phyloP scores from a whole-genome alignment of 2,888 invertebrate species.

The Rhingia campestris region DNA sequence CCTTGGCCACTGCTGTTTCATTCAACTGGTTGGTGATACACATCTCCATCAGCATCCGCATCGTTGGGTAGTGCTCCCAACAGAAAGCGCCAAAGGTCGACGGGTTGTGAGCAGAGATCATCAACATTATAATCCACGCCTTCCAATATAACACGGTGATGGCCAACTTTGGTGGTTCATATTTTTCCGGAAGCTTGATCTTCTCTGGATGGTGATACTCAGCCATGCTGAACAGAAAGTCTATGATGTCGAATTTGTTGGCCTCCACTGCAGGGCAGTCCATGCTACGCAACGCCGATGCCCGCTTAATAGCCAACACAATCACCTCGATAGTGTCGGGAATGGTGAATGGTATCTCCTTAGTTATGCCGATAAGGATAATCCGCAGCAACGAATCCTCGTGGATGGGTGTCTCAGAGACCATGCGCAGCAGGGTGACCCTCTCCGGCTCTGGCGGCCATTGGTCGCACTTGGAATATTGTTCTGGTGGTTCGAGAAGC shows the following conservation, averaged over 20 bases:
- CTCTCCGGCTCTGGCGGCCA: conserved; percentile 97
- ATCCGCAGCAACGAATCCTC: conserved; percentile 93
- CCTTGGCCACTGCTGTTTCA: conserved; percentile 85
- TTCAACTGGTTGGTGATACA: conserved; percentile 92
- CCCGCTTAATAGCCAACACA: conserved; percentile 92
- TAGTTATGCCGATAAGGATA: conserved; percentile 88
- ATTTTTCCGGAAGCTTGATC: conserved; percentile 92
- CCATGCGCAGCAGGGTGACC: conserved; percentile 89
- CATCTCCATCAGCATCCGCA: conserved; percentile 96
- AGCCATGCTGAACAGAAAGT: conserved; percentile 94
- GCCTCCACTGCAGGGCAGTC: conserved; percentile 89
- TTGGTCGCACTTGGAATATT: conserved; percentile 91
- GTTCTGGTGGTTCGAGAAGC: conserved; percentile 90
- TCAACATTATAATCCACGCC: conserved; percentile 93
- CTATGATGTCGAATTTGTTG: conserved; percentile 92
- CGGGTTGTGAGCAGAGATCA: conserved; percentile 96
- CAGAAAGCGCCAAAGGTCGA: conserved; percentile 92
- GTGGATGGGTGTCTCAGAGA: conserved; percentile 93
- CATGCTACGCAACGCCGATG: conserved; percentile 89
- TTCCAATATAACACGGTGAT: conserved; percentile 98
- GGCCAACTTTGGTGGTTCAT: conserved; percentile 91
- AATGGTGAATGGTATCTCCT: conserved; percentile 91
- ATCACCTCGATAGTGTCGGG: conserved; percentile 93
- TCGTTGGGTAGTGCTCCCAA: conserved; percentile 95
- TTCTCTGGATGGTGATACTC: conserved; percentile 97